phyloP scores from a whole-genome alignment of 2,888 invertebrate species.

The Eremobia ochroleuca region DNA sequence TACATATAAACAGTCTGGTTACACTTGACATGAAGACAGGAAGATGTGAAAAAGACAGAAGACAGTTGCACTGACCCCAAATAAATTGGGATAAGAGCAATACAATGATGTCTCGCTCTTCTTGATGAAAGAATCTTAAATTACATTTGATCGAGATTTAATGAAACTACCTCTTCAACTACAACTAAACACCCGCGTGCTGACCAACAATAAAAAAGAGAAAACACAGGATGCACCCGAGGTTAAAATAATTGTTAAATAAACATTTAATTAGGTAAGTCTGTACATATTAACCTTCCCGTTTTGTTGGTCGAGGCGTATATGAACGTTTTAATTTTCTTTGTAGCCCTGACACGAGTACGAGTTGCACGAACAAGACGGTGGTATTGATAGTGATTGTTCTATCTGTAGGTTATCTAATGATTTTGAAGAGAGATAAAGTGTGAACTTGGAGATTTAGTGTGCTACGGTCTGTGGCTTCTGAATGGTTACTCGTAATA shows the following conservation, averaged over 20 bases:
- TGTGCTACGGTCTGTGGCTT: neutral
- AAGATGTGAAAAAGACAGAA: neutral
- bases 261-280: slow-evolving; percentile 57
- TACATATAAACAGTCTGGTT: neutral
- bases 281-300: slow-evolving; percentile 64
- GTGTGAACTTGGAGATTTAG: neutral
- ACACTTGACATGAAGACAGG: neutral
- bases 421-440: slow-evolving; percentile 26
- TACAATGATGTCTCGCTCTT: neutral
- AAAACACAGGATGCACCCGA: slow-evolving; percentile 73
- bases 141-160: neutral
- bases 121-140: neutral
- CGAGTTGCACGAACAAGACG: slow-evolving; percentile 37
- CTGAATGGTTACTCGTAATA: neutral
- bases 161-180: neutral
- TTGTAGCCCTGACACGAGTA: slow-evolving; percentile 64
- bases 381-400: slow-evolving; percentile 42
- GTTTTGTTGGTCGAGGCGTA: slow-evolving; percentile 18
- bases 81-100: neutral
- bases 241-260: slow-evolving; percentile 64
- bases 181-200: neutral
- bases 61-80: neutral
- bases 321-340: slow-evolving; percentile 57
- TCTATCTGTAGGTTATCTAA: slow-evolving; percentile 34
- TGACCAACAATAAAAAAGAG: slow-evolving; percentile 37